Evolutionary conservation across 2,888 invertebrate species (phyloP).

Genomic region (Archips xylosteana): DNA sequence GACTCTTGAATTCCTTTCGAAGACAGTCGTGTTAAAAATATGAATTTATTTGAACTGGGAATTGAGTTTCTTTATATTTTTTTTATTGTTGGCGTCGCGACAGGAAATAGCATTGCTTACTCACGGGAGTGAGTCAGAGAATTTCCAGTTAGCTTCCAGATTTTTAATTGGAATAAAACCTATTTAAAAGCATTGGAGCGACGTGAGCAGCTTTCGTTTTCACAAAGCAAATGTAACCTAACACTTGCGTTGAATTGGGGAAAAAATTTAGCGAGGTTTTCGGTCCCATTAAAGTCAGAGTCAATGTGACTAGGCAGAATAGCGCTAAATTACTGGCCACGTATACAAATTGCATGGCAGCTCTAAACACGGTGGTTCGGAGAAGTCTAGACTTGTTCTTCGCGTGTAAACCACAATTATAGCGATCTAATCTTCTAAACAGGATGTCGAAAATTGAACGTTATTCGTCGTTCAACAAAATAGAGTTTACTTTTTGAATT

Average conservation of each 20-base stretch:
- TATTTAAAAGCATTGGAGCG: slow-evolving; percentile 49
- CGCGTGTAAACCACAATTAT: slow-evolving; percentile 62
- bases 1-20: slow-evolving; percentile 32
- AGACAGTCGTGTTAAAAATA: slow-evolving; percentile 27
- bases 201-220: slow-evolving; percentile 48
- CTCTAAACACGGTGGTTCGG: slow-evolving; percentile 38
- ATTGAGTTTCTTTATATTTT: slow-evolving; percentile 35
- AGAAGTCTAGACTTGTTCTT: slow-evolving; percentile 52
- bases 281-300: slow-evolving; percentile 1
- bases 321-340: slow-evolving; percentile 52
- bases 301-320: slow-evolving; percentile 19
- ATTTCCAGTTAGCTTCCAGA: slow-evolving; percentile 49
- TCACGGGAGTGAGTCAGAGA: slow-evolving; percentile 63
- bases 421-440: slow-evolving; percentile 67
- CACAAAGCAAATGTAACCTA: slow-evolving; percentile 23
- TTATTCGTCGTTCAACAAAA: slow-evolving; percentile 50
- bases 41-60: slow-evolving; percentile 3
- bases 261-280: slow-evolving; percentile 6
- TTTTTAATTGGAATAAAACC: slow-evolving; percentile 56
- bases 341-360: slow-evolving; percentile 23
- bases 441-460: slow-evolving; percentile 70
- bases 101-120: slow-evolving; percentile 62
- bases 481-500: slow-evolving; percentile 49
- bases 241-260: slow-evolving; percentile 14
- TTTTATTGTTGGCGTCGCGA: slow-evolving; percentile 44